Conservation (phyloP, 2,113 vertebrate genomes). For the Bettongia penicillata region DNA sequence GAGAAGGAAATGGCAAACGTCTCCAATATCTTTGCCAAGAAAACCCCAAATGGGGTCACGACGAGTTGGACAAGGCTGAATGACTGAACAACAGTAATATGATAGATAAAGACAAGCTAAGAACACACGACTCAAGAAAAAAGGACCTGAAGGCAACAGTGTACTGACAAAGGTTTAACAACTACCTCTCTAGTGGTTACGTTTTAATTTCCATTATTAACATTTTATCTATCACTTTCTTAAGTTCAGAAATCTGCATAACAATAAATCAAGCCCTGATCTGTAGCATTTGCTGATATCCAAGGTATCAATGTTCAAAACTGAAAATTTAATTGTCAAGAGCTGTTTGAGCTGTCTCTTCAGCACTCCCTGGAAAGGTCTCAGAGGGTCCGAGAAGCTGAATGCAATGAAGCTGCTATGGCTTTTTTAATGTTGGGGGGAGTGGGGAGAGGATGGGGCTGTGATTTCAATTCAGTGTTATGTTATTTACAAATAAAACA, state of each 20-base stretch:
- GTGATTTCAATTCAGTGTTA: background rate
- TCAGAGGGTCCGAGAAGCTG: background rate
- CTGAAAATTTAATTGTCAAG: background rate
- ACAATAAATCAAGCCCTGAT: background rate
- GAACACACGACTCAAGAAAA: background rate
- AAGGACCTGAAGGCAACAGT: background rate
- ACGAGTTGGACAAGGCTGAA: background rate
- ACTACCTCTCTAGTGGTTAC: background rate
- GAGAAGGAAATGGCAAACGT: background rate
- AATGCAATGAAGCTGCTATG: background rate
- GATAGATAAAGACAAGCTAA: background rate
- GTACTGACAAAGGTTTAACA: background rate
- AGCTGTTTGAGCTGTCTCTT: background rate
- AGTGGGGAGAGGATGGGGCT: background rate
- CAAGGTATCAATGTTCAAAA: background rate
- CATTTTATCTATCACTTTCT: background rate
- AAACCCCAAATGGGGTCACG: background rate
- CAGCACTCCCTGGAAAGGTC: background rate
- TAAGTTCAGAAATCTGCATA: background rate
- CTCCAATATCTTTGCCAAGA: background rate
- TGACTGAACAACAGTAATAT: background rate
- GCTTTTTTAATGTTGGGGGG: background rate
- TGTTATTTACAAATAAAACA: conserved; percentile 2
- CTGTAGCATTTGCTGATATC: background rate
- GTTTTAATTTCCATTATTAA: background rate